phyloP scores from a whole-genome alignment of 2,113 vertebrate species.

The Peromyscus leucopus region DNA sequence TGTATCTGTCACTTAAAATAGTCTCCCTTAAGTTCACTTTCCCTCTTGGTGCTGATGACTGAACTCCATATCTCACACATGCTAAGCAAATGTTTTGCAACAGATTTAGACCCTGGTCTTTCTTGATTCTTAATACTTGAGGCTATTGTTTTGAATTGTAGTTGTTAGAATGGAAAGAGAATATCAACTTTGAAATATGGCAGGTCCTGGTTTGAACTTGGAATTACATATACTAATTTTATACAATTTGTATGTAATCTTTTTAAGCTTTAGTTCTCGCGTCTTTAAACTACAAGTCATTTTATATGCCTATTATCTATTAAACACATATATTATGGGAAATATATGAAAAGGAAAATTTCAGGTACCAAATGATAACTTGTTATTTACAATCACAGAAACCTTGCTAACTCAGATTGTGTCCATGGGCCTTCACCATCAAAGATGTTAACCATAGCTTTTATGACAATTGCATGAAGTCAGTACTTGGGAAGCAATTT shows the following conservation, averaged over 20 bases:
- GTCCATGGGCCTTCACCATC: neutral
- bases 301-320: neutral
- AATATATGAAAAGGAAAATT: neutral
- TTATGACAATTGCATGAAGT: neutral
- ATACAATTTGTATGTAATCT: neutral
- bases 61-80: neutral
- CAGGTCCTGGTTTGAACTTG: neutral
- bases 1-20: neutral
- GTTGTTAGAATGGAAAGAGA: neutral
- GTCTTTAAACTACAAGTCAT: neutral
- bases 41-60: neutral
- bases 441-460: neutral
- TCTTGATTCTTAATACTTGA: neutral
- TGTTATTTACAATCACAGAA: neutral
- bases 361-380: neutral
- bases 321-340: neutral
- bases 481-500: neutral
- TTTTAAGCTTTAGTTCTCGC: neutral
- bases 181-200: neutral
- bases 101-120: neutral
- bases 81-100: neutral
- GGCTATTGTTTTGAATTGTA: neutral
- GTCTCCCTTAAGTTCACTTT: neutral
- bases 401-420: neutral
- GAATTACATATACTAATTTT: neutral